Conservation (phyloP, 2,888 invertebrate species). For the Crocallis elinguaria region DNA sequence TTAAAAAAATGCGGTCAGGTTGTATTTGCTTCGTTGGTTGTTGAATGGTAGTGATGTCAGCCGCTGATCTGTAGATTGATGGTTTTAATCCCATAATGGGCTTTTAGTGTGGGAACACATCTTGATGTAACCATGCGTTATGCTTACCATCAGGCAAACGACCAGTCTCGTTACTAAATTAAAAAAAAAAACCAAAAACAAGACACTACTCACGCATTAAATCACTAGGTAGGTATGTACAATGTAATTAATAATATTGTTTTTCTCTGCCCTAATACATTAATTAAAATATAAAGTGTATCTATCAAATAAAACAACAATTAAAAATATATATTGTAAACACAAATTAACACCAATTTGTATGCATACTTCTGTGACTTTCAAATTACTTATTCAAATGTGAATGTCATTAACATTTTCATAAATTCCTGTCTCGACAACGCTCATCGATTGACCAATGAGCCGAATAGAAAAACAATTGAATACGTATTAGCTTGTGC, state of each 20-base stretch:
- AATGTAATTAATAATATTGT: too few relatives aligned
- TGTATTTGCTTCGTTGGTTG: neutral
- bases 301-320: too few relatives aligned
- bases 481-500: neutral
- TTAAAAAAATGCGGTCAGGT: neutral
- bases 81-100: too few relatives aligned
- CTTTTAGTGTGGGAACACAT: too few relatives aligned
- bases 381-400: neutral
- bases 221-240: neutral
- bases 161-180: too few relatives aligned
- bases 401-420: slow-evolving; percentile 3
- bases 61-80: too few relatives aligned
- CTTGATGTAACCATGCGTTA: too few relatives aligned
- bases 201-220: too few relatives aligned
- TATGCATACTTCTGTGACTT: neutral
- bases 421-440: slow-evolving; percentile 7
- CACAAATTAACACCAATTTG: neutral
- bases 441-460: slow-evolving; percentile 33
- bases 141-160: too few relatives aligned
- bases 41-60: too few relatives aligned
- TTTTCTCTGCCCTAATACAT: slow-evolving; percentile 2
- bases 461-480: slow-evolving; percentile 15
- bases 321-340: neutral
- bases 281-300: too few relatives aligned
- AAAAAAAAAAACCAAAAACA: too few relatives aligned